Evolutionary conservation across 1,140 invertebrate species (phyloP).

Genomic region (Trichonephila clavipes): DNA sequence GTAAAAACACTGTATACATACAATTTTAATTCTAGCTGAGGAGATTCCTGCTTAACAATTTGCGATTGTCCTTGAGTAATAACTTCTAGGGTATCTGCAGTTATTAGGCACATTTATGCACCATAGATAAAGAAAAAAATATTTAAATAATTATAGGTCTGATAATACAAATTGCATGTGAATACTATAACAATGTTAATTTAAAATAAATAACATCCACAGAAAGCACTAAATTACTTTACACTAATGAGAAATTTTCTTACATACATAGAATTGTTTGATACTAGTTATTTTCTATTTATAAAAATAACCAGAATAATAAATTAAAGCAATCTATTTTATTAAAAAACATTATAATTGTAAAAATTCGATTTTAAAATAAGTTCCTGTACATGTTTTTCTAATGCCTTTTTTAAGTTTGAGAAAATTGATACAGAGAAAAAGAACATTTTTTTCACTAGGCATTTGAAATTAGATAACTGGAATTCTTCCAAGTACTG

Average conservation of each 20-base stretch:
- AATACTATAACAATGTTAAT: background rate
- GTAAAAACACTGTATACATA: slow-evolving; percentile 42
- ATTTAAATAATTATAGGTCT: background rate
- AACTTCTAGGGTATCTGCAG: background rate
- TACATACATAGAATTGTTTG: no score
- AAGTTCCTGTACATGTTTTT: no score
- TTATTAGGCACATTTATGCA: slow-evolving; percentile 19
- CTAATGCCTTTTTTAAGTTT: no score
- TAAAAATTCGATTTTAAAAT: background rate
- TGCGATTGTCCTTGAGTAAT: slow-evolving; percentile 6
- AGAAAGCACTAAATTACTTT: no score
- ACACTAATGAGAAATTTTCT: no score
- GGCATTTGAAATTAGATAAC: no score
- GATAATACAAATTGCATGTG: background rate
- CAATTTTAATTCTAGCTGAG: background rate
- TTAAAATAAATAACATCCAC: no score
- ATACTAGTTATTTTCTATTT: no score
- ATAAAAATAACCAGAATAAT: no score
- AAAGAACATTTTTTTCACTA: no score
- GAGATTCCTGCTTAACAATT: slow-evolving; percentile 35
- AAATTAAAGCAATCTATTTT: background rate
- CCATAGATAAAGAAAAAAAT: background rate
- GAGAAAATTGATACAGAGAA: no score
- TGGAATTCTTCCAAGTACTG: no score
- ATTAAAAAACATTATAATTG: background rate